Evolutionary conservation across 2,888 invertebrate species (phyloP).

Genomic region (Lathronympha strigana): DNA sequence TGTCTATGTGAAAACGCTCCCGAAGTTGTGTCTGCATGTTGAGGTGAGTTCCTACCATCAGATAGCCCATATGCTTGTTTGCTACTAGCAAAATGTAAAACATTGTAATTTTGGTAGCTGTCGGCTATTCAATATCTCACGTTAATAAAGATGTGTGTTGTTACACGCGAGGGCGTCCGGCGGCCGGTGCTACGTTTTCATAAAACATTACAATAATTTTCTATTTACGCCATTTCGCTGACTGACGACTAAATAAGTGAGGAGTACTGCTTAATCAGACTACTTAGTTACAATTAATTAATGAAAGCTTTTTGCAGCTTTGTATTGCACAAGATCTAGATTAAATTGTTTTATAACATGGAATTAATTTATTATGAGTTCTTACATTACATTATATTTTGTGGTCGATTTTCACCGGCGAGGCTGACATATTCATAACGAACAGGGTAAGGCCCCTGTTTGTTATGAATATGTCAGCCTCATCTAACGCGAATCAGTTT

Average conservation of each 20-base stretch:
- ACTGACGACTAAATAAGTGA: conserved; percentile 39
- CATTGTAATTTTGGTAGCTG: not conserved
- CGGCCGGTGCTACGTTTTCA: conserved; percentile 10
- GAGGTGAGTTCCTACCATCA: not conserved
- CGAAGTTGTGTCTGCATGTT: too few species aligned
- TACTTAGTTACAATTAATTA: conserved; percentile 17
- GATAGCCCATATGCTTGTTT: not conserved
- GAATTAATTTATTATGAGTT: too few species aligned
- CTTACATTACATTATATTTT: too few species aligned
- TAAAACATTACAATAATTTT: conserved; percentile 28
- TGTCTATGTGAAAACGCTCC: too few species aligned
- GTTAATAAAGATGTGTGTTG: conserved; percentile 25
- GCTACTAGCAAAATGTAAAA: not conserved
- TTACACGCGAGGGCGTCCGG: conserved; percentile 21
- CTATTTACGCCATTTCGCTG: conserved; percentile 24
- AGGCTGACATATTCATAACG: too few species aligned
- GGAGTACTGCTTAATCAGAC: conserved; percentile 10
- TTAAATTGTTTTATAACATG: too few species aligned
- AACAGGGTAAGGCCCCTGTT: too few species aligned
- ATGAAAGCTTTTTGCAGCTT: conserved; percentile 5
- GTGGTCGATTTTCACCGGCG: too few species aligned
- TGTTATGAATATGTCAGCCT: too few species aligned
- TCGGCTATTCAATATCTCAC: conserved; percentile 3
- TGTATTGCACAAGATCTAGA: too few species aligned
- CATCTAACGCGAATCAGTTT: too few species aligned